Percentiles rank a stretch among this genome's conserved stretches.
These are phyloP conservation scores for Quiscalus mexicanus DNA, from an alignment of 2,113 vertebrate species.

Conservation along the genomic window DNA sequence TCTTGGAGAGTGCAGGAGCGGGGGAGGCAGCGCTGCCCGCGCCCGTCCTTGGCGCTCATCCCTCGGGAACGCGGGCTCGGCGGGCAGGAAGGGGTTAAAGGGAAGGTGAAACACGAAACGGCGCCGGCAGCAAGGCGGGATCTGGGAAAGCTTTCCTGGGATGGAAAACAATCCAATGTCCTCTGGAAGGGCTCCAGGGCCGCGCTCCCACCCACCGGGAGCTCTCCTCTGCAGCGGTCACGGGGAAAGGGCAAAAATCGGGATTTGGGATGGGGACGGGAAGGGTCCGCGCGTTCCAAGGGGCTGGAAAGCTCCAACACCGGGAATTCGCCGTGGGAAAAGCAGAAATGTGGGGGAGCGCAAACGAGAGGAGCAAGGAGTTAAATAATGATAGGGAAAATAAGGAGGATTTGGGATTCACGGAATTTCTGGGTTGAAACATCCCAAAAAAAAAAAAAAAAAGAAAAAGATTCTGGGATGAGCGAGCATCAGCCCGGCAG, in stretches of 20 bases:
- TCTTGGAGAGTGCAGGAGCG: background rate
- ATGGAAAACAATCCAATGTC: background rate
- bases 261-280: background rate
- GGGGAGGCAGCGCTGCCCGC: background rate
- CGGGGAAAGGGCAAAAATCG: background rate
- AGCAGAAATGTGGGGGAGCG: background rate
- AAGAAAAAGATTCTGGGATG: background rate
- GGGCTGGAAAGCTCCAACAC: background rate
- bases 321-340: background rate
- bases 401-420: fast-evolving
- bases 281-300: background rate
- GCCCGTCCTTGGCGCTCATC: background rate
- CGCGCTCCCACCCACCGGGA: fast-evolving
- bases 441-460: no score
- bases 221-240: background rate
- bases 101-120: background rate
- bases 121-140: background rate
- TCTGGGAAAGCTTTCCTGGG: background rate
- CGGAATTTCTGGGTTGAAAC: background rate
- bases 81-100: background rate
- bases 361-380: fast-evolving
- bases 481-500: background rate
- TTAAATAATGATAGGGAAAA: background rate
- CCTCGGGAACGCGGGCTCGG: background rate
- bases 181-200: background rate